These are phyloP conservation scores for Prunella himalayana DNA, from an alignment of 2,113 vertebrate genomes.

Conservation along the genomic window DNA sequence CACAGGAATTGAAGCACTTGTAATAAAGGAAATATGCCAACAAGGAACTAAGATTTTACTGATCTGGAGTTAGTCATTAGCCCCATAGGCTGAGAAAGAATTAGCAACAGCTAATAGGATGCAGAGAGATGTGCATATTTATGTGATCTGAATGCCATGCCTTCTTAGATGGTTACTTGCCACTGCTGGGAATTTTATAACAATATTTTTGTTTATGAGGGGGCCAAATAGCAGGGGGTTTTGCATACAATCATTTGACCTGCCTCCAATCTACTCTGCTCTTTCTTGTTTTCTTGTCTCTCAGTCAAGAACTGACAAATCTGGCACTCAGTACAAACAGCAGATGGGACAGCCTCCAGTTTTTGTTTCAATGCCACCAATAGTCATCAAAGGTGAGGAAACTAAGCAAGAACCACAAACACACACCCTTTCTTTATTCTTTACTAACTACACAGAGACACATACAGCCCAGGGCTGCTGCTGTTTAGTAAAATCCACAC, in stretches of 20 bases:
- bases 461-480: background rate
- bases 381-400: background rate
- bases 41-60: constrained; percentile 25
- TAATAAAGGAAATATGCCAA: constrained; percentile 40
- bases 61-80: constrained; percentile 17
- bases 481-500: background rate
- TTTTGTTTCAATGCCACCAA: background rate
- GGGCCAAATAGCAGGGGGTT: background rate
- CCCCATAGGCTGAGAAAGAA: constrained; percentile 16
- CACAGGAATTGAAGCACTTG: background rate
- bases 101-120: background rate
- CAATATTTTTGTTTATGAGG: background rate
- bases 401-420: background rate
- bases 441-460: background rate
- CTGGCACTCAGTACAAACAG: background rate
- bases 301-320: background rate
- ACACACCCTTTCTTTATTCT: background rate
- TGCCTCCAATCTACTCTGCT: background rate
- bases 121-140: background rate
- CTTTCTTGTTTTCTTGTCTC: background rate
- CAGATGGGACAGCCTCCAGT: background rate
- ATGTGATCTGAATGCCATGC: background rate
- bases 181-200: background rate
- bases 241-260: background rate
- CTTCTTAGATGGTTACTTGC: background rate